Evolutionary conservation across 2,113 vertebrate genomes (phyloP).

Genomic region (Ranitomeya variabilis): DNA sequence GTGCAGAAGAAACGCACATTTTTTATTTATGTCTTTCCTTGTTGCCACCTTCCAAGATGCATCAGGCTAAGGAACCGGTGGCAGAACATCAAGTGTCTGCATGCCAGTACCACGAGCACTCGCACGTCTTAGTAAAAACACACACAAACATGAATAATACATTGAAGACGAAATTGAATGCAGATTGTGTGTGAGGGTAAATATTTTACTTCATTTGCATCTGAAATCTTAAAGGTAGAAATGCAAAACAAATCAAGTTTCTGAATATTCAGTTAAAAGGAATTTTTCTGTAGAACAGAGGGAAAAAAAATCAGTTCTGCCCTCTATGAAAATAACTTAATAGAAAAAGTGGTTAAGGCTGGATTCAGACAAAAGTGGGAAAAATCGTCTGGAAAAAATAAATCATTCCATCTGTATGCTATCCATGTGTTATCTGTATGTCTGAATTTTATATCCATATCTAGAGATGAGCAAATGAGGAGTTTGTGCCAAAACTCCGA

Average conservation of each 20-base stretch:
- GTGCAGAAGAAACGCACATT: background rate
- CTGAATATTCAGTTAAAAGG: background rate
- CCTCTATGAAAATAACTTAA: no score
- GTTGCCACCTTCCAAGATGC: background rate
- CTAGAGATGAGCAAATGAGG: no score
- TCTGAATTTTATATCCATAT: no score
- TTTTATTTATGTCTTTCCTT: background rate
- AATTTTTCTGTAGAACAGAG: background rate
- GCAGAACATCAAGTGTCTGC: background rate
- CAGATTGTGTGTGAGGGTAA: slow-evolving; percentile 51
- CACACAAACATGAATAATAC: slow-evolving; percentile 36
- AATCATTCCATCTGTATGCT: no score
- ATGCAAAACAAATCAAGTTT: slow-evolving; percentile 38
- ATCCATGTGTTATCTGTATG: no score
- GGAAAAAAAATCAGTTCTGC: no score
- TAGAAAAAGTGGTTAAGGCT: no score
- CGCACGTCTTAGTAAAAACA: background rate
- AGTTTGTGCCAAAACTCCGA: no score
- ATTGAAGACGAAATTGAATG: slow-evolving; percentile 35
- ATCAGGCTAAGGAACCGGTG: background rate
- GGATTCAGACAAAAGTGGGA: no score
- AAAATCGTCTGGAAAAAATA: no score
- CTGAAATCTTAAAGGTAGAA: slow-evolving; percentile 16
- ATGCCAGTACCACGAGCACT: background rate
- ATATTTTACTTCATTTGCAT: slow-evolving; percentile 58